Evolutionary conservation across 2,113 vertebrate genomes (phyloP), one percentile per base, ranked within the genome.

Genomic region (Aldabrachelys gigantea): DNA sequence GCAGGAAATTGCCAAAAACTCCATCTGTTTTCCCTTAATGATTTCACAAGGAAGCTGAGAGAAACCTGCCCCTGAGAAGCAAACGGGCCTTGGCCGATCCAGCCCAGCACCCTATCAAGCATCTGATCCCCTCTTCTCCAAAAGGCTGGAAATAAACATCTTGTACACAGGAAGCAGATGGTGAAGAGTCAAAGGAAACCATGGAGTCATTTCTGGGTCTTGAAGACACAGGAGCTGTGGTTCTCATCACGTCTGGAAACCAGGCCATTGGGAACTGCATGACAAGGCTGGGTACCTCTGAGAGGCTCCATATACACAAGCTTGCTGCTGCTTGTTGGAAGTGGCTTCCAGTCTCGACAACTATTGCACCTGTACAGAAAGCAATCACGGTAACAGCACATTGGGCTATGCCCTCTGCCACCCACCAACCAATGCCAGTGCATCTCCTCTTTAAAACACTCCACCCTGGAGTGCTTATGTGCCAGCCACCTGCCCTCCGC

Each of bases 11-110:
- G 98, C 98, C 98, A 97, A 96, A 92, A 89, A 47, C 92, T 85
- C 97, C 97, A 97, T 97, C 98, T 97, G 98, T 83, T 91, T 97
- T 96, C 88, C 76, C 94, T 97, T 79, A 52, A 85, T 13, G 92
- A 49, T 95, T 86, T 54, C 6, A 5, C 41, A 31, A 76, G 87
- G 96, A 96, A 94, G 94, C 62, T 53, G 90, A 83, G 92, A 90
- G 93, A 38, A 82, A 2, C 44, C 85, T 83, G 31, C 50, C 0
- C 1, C 14, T 3, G 16, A 29, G 38, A 47, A 44, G 89, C 35
- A 27, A 35, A 9, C 0, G n/a, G 85, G 44, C 88, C 3, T 25
- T 29, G 57, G 87, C 49, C 14, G 91, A 62, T 56, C 17, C 1
- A 82, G 82, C 91, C 89, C 95, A 85, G 93, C 81, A 79, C 80